Conservation (phyloP, 2,797 vertebrate genomes). For the Sebastes dallii region DNA sequence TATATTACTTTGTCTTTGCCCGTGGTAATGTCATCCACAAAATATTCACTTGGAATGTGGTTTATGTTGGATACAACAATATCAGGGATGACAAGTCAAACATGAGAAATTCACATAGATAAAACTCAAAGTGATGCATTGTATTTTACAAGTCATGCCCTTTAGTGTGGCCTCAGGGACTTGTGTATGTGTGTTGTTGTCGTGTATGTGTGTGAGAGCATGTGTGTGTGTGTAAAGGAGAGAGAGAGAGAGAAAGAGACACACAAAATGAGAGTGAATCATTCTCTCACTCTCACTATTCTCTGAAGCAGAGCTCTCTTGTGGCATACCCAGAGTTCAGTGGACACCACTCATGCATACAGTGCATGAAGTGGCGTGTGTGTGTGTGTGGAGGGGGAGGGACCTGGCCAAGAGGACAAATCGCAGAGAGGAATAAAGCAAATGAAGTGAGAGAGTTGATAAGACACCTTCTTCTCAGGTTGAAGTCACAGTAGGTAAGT, state of each 20-base stretch:
- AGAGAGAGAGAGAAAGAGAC: not conserved
- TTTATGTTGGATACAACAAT: slow-evolving; percentile 42
- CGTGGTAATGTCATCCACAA: slow-evolving; percentile 63
- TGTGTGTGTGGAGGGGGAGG: not conserved
- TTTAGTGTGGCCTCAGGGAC: slow-evolving; percentile 49
- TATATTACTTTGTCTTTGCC: slow-evolving; percentile 66
- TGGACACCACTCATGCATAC: slow-evolving; percentile 58
- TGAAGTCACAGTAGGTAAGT: slow-evolving; percentile 33
- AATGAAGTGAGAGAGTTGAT: slow-evolving; percentile 32
- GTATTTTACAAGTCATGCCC: slow-evolving; percentile 62
- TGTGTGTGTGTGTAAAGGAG: not conserved
- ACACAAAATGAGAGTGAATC: slow-evolving; percentile 46
- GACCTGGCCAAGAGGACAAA: slow-evolving; percentile 31
- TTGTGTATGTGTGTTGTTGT: slow-evolving; percentile 7
- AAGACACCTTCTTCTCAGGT: slow-evolving; percentile 35
- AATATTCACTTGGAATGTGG: slow-evolving; percentile 39
- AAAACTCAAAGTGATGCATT: slow-evolving; percentile 75
- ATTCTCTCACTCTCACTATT: slow-evolving; percentile 44
- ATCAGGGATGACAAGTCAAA: slow-evolving; percentile 69
- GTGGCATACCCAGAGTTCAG: slow-evolving; percentile 48
- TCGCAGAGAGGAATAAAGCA: slow-evolving; percentile 19
- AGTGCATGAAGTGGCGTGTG: not conserved
- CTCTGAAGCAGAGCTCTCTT: slow-evolving; percentile 36
- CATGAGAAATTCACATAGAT: slow-evolving; percentile 71
- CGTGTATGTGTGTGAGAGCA: slow-evolving; percentile 1